Evolutionary conservation across 2,888 invertebrate genomes (phyloP).

Genomic region (Bellardia bayeri): DNA sequence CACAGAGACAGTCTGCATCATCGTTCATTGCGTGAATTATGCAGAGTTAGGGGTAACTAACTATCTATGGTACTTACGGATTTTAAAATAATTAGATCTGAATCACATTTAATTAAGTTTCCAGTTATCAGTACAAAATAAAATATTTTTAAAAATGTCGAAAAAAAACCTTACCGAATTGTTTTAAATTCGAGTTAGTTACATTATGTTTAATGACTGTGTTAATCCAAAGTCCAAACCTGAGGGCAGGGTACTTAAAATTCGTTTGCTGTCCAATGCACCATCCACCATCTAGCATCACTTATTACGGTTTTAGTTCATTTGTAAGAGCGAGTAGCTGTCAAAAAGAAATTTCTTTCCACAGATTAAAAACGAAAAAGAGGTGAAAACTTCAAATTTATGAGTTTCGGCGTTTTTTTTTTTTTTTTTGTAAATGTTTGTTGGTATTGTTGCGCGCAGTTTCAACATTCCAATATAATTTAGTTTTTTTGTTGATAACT

Average conservation of each 20-base stretch:
- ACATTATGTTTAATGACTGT: too few relatives aligned
- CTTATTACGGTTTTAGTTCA: conserved; percentile 31
- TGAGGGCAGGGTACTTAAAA: neutral
- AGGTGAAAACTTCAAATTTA: conserved; percentile 76
- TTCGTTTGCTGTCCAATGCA: neutral
- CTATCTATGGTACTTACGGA: too few relatives aligned
- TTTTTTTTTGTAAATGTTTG: conserved; percentile 39
- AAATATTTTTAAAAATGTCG: too few relatives aligned
- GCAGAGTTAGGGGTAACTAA: too few relatives aligned
- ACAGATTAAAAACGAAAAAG: conserved; percentile 75
- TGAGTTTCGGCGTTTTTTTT: conserved; percentile 73
- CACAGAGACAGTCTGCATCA: too few relatives aligned
- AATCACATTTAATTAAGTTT: too few relatives aligned
- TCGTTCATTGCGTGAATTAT: too few relatives aligned
- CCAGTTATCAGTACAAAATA: too few relatives aligned
- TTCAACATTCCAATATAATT: conserved; percentile 33
- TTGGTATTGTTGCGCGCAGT: conserved; percentile 32
- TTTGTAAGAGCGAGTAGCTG: conserved; percentile 73
- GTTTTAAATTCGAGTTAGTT: too few relatives aligned
- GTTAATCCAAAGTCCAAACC: too few relatives aligned
- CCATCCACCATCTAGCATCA: neutral
- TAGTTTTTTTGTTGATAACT: conserved; percentile 55
- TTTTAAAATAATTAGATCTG: too few relatives aligned
- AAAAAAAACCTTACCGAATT: too few relatives aligned
- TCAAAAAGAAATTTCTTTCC: conserved; percentile 77